Conservation (phyloP, 2,888 invertebrate species). For the Muschampia plurimacula region DNA sequence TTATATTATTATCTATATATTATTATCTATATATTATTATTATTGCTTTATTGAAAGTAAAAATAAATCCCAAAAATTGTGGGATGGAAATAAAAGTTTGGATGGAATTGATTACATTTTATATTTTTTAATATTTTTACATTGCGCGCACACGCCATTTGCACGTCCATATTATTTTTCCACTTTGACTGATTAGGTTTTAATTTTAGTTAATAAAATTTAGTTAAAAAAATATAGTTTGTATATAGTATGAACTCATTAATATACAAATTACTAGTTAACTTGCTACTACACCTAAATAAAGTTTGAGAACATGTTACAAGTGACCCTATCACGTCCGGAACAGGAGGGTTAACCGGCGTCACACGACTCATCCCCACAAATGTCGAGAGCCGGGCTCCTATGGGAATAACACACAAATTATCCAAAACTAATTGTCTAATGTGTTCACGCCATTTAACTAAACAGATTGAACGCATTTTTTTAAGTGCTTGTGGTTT, state of each 20-base stretch:
- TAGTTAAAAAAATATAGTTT: too few relatives aligned
- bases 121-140: too few relatives aligned
- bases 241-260: too few relatives aligned
- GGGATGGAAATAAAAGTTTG: too few relatives aligned
- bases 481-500: slow-evolving; percentile 20
- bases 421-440: slow-evolving; percentile 77
- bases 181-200: too few relatives aligned
- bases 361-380: slow-evolving; percentile 55
- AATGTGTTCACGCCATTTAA: slow-evolving; percentile 77
- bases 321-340: background rate
- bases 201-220: too few relatives aligned
- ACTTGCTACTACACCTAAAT: background rate
- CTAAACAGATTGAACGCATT: slow-evolving; percentile 67
- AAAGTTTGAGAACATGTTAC: background rate
- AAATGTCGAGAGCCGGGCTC: slow-evolving; percentile 47
- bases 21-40: background rate
- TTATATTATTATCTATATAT: slow-evolving; percentile 18
- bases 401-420: slow-evolving; percentile 83
- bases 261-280: too few relatives aligned
- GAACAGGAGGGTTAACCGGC: slow-evolving; percentile 56
- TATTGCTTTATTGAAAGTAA: too few relatives aligned
- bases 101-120: too few relatives aligned
- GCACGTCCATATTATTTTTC: too few relatives aligned
- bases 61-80: too few relatives aligned
- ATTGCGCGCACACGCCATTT: too few relatives aligned